Percentiles rank a stretch among this genome's conserved stretches.
Conservation (phyloP, 1,140 invertebrate species). For the Leptopilina clavipes region DNA sequence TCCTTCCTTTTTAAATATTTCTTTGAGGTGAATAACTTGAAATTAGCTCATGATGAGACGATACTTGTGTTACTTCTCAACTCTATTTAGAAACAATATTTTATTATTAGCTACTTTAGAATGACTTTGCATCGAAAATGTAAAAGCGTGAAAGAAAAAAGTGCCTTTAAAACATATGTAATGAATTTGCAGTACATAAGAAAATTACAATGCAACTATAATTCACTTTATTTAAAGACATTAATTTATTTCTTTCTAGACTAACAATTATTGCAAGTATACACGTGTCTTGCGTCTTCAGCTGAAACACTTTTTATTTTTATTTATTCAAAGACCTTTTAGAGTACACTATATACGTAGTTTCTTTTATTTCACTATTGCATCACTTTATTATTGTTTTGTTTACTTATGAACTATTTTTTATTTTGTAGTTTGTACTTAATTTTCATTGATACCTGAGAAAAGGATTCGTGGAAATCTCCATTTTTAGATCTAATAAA, state of each 20-base stretch:
- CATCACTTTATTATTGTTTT: slow-evolving; percentile 63
- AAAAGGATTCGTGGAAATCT: slow-evolving; percentile 57
- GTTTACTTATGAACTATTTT: slow-evolving; percentile 71
- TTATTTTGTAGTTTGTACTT: slow-evolving; percentile 74
- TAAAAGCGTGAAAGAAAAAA: too few species aligned
- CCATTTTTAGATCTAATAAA: slow-evolving; percentile 25
- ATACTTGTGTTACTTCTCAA: too few species aligned
- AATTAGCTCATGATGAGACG: too few species aligned
- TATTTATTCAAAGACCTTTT: slow-evolving; percentile 46
- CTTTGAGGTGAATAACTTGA: too few species aligned
- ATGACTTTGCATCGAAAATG: too few species aligned
- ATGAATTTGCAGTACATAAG: neutral
- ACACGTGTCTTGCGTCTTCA: neutral
- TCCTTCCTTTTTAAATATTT: too few species aligned
- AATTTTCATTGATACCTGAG: slow-evolving; percentile 71
- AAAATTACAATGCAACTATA: neutral
- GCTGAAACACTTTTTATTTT: neutral
- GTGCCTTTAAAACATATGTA: too few species aligned
- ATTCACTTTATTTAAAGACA: too few species aligned
- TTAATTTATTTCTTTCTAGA: neutral
- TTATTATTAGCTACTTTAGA: too few species aligned
- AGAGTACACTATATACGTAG: slow-evolving; percentile 50
- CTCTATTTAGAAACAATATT: too few species aligned
- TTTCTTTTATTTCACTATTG: slow-evolving; percentile 60
- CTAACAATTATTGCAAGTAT: neutral